Conservation (phyloP, 2,888 invertebrate genomes). For the Drosophila ochracea region DNA sequence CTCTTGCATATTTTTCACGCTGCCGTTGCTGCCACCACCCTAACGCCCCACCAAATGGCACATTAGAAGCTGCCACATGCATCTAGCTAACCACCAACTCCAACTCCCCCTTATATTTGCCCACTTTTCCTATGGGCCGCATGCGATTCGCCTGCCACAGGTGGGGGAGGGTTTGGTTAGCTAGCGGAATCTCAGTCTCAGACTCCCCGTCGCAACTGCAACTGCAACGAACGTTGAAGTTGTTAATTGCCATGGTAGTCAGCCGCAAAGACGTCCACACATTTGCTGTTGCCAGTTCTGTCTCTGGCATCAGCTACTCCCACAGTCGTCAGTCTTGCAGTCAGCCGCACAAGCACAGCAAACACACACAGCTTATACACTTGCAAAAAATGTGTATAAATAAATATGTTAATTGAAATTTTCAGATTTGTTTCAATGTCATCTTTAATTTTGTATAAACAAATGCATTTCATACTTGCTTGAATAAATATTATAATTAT, state of each 20-base stretch:
- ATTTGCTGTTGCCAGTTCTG: slow-evolving; percentile 23
- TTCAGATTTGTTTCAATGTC: not conserved
- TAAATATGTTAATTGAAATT: not conserved
- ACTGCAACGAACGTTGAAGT: slow-evolving; percentile 77
- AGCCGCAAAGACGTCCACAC: slow-evolving; percentile 62
- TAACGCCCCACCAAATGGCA: slow-evolving; percentile 40
- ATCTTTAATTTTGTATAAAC: not conserved
- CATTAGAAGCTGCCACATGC: slow-evolving; percentile 54
- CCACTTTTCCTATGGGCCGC: slow-evolving; percentile 54
- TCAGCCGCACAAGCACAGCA: slow-evolving; percentile 12
- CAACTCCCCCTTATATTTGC: not conserved
- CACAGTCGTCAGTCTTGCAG: slow-evolving; percentile 47
- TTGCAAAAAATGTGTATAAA: not conserved
- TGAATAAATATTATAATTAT: not conserved
- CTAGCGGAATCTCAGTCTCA: not conserved
- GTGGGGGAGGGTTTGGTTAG: not conserved
- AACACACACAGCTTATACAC: slow-evolving; percentile 2
- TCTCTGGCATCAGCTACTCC: slow-evolving; percentile 55
- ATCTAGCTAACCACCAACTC: slow-evolving; percentile 13
- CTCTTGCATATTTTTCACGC: slow-evolving; percentile 79
- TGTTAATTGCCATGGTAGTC: slow-evolving; percentile 78
- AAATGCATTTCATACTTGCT: not conserved
- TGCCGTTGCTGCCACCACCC: slow-evolving; percentile 47
- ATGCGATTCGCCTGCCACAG: slow-evolving; percentile 68
- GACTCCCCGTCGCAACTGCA: slow-evolving; percentile 48